Percentiles rank a stretch among this genome's conserved stretches.
Evolutionary conservation across 2,888 invertebrate genomes (phyloP).

Genomic region (Drosophila setosimentum): DNA sequence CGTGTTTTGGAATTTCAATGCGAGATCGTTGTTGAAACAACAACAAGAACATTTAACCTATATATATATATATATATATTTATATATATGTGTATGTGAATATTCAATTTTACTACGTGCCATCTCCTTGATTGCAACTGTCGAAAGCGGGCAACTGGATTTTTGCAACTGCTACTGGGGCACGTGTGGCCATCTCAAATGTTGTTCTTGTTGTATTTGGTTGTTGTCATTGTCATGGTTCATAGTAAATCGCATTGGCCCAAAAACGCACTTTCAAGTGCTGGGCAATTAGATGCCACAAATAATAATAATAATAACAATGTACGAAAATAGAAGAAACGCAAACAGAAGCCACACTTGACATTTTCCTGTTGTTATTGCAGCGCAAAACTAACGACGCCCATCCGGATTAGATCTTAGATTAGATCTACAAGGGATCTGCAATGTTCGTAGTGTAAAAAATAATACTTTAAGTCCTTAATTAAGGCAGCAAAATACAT

Average conservation of each 20-base stretch:
- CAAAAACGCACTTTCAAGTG: slow-evolving; percentile 51
- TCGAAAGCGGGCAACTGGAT: slow-evolving; percentile 11
- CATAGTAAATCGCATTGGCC: slow-evolving; percentile 33
- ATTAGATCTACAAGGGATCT: slow-evolving; percentile 20
- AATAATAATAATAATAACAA: slow-evolving; percentile 22
- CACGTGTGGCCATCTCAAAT: slow-evolving; percentile 59
- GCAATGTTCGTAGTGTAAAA: background rate
- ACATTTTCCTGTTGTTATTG: slow-evolving; percentile 28
- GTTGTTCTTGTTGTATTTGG: slow-evolving; percentile 4
- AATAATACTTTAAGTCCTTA: slow-evolving; percentile 23
- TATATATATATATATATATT: background rate
- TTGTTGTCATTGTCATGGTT: slow-evolving; percentile 38
- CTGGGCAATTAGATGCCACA: slow-evolving; percentile 59
- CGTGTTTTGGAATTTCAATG: slow-evolving; percentile 83
- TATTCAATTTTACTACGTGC: slow-evolving; percentile 40
- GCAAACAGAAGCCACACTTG: slow-evolving; percentile 27
- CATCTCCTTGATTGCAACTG: slow-evolving; percentile 33
- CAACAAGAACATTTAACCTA: slow-evolving; percentile 5
- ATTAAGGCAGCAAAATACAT: slow-evolving; percentile 4
- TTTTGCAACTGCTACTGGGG: slow-evolving; percentile 42
- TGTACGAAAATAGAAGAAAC: background rate
- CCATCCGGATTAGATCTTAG: slow-evolving; percentile 22
- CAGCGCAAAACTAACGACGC: slow-evolving; percentile 35
- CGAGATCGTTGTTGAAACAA: slow-evolving; percentile 62
- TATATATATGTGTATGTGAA: background rate